Conservation (phyloP, 1,140 invertebrate genomes). For the Zaprionus capensis region DNA sequence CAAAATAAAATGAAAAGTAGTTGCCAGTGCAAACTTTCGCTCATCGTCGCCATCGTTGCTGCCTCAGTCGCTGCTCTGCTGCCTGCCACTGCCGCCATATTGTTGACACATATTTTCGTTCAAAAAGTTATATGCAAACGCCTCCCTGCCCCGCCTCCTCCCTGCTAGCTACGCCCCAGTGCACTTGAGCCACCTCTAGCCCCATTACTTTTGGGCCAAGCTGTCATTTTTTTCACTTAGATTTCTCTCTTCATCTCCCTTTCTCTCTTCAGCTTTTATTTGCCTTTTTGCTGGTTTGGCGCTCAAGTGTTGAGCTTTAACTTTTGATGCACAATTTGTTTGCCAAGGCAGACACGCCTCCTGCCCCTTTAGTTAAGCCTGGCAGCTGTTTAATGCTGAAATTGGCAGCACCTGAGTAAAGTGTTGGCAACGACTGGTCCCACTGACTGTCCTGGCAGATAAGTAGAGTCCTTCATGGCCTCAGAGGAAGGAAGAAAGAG, state of each 20-base stretch:
- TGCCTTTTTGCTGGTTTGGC: slow-evolving; percentile 58
- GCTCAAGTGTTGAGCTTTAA: slow-evolving; percentile 59
- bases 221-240: slow-evolving; percentile 57
- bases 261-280: slow-evolving; percentile 46
- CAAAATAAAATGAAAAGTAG: slow-evolving; percentile 81
- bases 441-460: slow-evolving; percentile 56
- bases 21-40: slow-evolving; percentile 75
- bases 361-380: slow-evolving; percentile 34
- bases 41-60: slow-evolving; percentile 35
- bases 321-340: slow-evolving; percentile 72
- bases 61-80: background rate
- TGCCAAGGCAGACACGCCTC: slow-evolving; percentile 19
- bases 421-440: slow-evolving; percentile 51
- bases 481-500: no score
- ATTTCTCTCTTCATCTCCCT: slow-evolving; percentile 17
- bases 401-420: slow-evolving; percentile 78
- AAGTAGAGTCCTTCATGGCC: slow-evolving; percentile 58
- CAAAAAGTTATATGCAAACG: slow-evolving; percentile 58
- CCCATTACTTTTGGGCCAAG: slow-evolving; percentile 62
- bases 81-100: slow-evolving; percentile 47
- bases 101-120: slow-evolving; percentile 79
- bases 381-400: slow-evolving; percentile 72
- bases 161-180: slow-evolving; percentile 48
- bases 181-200: slow-evolving; percentile 35
- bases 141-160: background rate